Evolutionary conservation across 2,113 vertebrate genomes (phyloP).

Genomic region (Eptesicus fuscus): DNA sequence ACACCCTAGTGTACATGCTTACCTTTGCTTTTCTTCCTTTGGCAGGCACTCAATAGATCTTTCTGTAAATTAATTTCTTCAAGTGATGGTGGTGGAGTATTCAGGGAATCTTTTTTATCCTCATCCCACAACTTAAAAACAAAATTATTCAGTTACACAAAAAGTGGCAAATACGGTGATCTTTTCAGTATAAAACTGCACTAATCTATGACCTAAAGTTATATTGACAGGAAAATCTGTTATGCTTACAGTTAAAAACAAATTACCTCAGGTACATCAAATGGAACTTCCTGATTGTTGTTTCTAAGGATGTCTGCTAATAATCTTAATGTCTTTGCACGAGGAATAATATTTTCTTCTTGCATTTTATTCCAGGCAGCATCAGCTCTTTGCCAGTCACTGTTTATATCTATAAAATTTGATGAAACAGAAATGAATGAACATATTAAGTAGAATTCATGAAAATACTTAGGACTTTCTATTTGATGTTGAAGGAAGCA

Average conservation of each 20-base stretch:
- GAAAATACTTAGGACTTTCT: not conserved
- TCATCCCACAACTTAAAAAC: slow-evolving; percentile 83
- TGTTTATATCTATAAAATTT: slow-evolving; percentile 82
- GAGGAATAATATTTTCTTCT: slow-evolving; percentile 93
- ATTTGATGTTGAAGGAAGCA: not conserved
- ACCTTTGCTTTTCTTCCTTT: slow-evolving; percentile 82
- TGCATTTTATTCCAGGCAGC: slow-evolving; percentile 94
- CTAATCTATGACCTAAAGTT: not conserved
- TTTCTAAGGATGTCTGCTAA: slow-evolving; percentile 87
- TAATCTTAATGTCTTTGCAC: slow-evolving; percentile 86
- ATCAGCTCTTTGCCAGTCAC: slow-evolving; percentile 89
- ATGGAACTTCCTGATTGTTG: slow-evolving; percentile 90
- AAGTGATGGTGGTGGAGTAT: fast-evolving
- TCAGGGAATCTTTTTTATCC: not conserved
- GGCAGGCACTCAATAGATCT: slow-evolving; percentile 81
- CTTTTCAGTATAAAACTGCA: not conserved
- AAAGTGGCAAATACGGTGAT: not conserved
- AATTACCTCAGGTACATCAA: slow-evolving; percentile 91
- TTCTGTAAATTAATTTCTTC: slow-evolving; percentile 12
- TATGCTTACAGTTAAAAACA: not conserved
- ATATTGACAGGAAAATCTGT: not conserved
- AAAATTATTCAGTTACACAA: slow-evolving; percentile 51
- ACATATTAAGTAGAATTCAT: not conserved
- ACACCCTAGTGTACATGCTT: not conserved
- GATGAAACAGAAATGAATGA: not conserved